phyloP scores from a whole-genome alignment of 2,797 vertebrate species.

The Todus mexicanus region DNA sequence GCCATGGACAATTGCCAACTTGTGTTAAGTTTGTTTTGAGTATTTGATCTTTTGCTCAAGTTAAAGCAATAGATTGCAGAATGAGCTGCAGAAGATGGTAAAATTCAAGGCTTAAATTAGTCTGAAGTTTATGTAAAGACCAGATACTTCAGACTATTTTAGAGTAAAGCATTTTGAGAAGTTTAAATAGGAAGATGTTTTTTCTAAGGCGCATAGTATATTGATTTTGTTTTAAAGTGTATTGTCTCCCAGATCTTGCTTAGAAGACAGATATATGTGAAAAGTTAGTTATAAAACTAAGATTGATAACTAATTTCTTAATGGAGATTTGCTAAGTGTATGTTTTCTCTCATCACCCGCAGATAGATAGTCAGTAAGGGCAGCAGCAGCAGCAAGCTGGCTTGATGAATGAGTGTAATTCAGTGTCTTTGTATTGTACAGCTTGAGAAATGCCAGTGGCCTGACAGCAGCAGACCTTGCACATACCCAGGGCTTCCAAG shows the following conservation, averaged over 20 bases:
- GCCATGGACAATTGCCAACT: constrained; percentile 78
- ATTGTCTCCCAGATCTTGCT: constrained; percentile 72
- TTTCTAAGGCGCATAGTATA: constrained; percentile 65
- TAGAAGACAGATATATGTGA: constrained; percentile 65
- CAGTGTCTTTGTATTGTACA: constrained; percentile 78
- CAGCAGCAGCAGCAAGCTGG: constrained; percentile 57
- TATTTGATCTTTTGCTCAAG: constrained; percentile 64
- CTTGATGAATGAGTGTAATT: constrained; percentile 77
- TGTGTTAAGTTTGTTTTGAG: constrained; percentile 71
- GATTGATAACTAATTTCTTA: constrained; percentile 65
- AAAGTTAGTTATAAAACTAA: constrained; percentile 68
- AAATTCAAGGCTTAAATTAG: constrained; percentile 38
- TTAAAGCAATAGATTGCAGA: constrained; percentile 63
- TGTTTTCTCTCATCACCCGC: constrained; percentile 67
- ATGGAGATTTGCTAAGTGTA: constrained; percentile 63
- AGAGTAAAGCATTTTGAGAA: constrained; percentile 52
- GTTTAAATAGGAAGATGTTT: constrained; percentile 70
- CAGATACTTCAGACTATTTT: constrained; percentile 71
- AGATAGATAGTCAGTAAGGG: constrained; percentile 77
- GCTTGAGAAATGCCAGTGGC: constrained; percentile 91
- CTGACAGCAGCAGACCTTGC: constrained; percentile 96
- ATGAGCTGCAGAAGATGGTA: constrained; percentile 53
- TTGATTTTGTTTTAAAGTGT: constrained; percentile 66
- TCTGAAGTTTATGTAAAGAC: constrained; percentile 74
- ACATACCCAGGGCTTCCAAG: constrained; percentile 88